Conservation (phyloP, 2,113 vertebrate species). For the Phrynosoma blainvillii region DNA sequence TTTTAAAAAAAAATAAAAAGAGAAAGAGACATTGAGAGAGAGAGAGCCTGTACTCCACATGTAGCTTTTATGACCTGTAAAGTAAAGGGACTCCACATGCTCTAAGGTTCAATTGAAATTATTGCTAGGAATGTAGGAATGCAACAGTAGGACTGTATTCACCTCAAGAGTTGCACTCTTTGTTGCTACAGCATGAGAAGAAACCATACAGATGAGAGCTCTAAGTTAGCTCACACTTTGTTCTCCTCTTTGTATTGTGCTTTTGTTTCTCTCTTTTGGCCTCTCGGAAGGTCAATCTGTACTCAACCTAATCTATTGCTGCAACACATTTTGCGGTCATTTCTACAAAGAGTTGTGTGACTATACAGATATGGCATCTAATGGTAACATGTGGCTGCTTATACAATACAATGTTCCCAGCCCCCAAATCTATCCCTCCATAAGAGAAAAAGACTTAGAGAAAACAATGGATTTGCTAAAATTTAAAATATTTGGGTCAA, state of each 20-base stretch:
- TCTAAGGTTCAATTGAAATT: slow-evolving; percentile 73
- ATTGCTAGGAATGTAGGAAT: slow-evolving; percentile 74
- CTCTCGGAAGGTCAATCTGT: slow-evolving; percentile 64
- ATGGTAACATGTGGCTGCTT: slow-evolving; percentile 1
- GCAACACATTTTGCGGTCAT: slow-evolving; percentile 66
- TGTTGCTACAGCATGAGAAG: slow-evolving; percentile 70
- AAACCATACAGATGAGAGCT: slow-evolving; percentile 71
- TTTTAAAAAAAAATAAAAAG: slow-evolving; percentile 24
- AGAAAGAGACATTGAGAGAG: slow-evolving; percentile 43
- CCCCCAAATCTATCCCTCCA: not conserved
- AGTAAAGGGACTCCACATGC: slow-evolving; percentile 74
- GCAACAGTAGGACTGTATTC: slow-evolving; percentile 73
- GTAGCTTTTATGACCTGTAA: slow-evolving; percentile 76
- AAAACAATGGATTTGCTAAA: not conserved
- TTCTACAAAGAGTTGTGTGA: slow-evolving; percentile 60
- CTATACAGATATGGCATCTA: slow-evolving; percentile 9
- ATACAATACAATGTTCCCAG: not conserved
- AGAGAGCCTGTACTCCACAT: slow-evolving; percentile 68
- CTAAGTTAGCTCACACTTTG: slow-evolving; percentile 68
- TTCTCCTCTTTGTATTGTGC: slow-evolving; percentile 60
- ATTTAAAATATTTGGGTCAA: slow-evolving; percentile 4
- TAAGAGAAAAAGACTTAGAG: not conserved
- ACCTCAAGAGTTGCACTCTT: slow-evolving; percentile 73
- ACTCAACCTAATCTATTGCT: slow-evolving; percentile 38
- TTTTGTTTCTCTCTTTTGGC: slow-evolving; percentile 66